Base-by-base conservation (phyloP, 2,113 vertebrate species). In the Melanerpes aurifrons region DNA sequence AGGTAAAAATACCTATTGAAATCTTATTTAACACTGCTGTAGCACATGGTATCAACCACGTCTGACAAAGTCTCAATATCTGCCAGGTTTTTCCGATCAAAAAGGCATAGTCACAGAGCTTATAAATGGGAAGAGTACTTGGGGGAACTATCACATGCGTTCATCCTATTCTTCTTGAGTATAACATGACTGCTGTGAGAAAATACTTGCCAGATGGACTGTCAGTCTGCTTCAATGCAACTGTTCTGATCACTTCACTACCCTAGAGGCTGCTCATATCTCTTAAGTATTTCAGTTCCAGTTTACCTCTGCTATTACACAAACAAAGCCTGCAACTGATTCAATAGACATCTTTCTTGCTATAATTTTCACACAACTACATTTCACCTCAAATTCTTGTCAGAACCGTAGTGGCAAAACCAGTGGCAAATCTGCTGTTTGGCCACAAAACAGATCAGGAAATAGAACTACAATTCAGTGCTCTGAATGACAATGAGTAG, bases 21-120 rank as follows among this genome's bases (percentile, higher is more conserved):
- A 76, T 35, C 22, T 63, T 26, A 73, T 5, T 80, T 67, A 81
- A 59, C 20, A 18, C 47, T 32, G 6, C 10, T 76, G 18, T 19
- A 73, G 59, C 6, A 82, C 10, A 25, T 7, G 1, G 0, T 22
- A 76, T 31, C 35, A 87, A 73, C 32, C 26, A 31, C 16, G 68
- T 24, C n/a, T 67, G 14, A 77, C 1, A 6, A 6, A 75, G 18
- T 18, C 20, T 61, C 21, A 35, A 0, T 26, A 63, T 43, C n/a
- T 59, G 7, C 19, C n/a, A 50, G 11, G 4, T 16, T 90, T 6
- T 50, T 67, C 24, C 35, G 58, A 63, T 1, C 8, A 59, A 72
- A 67, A 56, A 47, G 17, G 15, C 10, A 12, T 9, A 53, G 43
- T 0, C 0, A 21, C 62, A 62, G 47, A 71, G 10, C 3, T 48